Percentiles rank a stretch among this genome's conserved stretches.
Conservation (phyloP, 2,888 invertebrate species). For the Fissipunctia ypsillon region DNA sequence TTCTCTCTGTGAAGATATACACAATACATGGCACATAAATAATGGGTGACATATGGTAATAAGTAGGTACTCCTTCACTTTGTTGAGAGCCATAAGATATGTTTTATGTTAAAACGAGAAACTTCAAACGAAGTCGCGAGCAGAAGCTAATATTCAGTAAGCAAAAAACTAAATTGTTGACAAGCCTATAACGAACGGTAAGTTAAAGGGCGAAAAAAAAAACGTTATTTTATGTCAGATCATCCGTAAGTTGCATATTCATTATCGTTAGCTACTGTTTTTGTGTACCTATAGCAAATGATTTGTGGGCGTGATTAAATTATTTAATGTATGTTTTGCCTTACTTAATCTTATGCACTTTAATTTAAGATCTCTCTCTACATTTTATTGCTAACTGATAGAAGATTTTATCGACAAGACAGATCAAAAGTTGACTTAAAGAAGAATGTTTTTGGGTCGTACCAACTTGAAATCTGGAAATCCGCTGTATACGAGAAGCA, state of each 20-base stretch:
- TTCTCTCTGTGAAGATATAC: no score
- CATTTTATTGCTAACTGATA: not conserved
- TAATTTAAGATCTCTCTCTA: not conserved
- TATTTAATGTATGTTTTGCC: not conserved
- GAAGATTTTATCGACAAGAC: not conserved
- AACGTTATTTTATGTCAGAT: not conserved
- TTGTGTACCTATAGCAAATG: not conserved
- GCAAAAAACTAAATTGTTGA: conserved; percentile 22
- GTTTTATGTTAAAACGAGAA: no score
- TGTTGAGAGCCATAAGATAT: no score
- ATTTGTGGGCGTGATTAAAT: not conserved
- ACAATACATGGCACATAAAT: no score
- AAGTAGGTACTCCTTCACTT: no score
- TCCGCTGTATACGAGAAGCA: no score
- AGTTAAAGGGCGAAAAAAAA: conserved; percentile 43
- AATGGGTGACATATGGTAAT: no score
- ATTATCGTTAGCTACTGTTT: conserved; percentile 16
- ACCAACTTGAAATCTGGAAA: no score
- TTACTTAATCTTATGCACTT: not conserved
- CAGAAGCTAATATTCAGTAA: not conserved
- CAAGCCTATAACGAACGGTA: conserved; percentile 1
- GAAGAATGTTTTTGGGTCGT: no score
- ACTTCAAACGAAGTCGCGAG: no score
- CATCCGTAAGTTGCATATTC: not conserved
- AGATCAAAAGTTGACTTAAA: not conserved